Percentiles rank a stretch among this genome's conserved stretches.
These are phyloP conservation scores for Paramuricea clavata DNA, from an alignment of 92 coral and sea anemone species.

Conservation along the genomic window DNA sequence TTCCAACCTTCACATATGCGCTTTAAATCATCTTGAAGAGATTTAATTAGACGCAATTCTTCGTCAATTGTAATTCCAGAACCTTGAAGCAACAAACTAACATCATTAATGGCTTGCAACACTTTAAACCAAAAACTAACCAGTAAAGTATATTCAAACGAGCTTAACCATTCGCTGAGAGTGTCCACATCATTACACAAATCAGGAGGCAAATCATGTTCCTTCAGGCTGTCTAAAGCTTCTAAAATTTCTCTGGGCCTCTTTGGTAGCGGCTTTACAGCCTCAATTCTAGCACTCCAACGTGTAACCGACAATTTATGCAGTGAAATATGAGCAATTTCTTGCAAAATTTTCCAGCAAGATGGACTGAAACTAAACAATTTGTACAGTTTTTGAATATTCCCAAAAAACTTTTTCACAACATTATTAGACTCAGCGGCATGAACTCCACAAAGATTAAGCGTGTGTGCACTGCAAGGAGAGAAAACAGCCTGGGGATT, in stretches of 20 bases:
- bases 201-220: conserved; percentile 28
- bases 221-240: conserved; percentile 18
- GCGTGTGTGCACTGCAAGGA: conserved; percentile 22
- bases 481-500: conserved; percentile 31
- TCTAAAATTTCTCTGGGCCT: conserved; percentile 16
- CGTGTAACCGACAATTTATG: conserved; percentile 29
- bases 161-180: conserved; percentile 18
- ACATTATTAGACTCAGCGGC: background rate
- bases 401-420: conserved; percentile 11
- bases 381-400: conserved; percentile 24
- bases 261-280: conserved; percentile 30
- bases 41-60: conserved; percentile 13
- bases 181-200: conserved; percentile 28
- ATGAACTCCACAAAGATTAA: conserved; percentile 27
- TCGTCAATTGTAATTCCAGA: conserved; percentile 20
- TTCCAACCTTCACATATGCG: conserved; percentile 16
- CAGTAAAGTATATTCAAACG: conserved; percentile 20
- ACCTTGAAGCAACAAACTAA: conserved; percentile 29
- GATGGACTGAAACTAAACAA: conserved; percentile 10
- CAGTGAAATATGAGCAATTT: background rate
- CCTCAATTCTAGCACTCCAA: conserved; percentile 33
- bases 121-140: conserved; percentile 25
- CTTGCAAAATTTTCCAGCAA: background rate
- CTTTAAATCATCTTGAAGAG: conserved; percentile 22
- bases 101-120: too few relatives aligned